Evolutionary conservation across 2,113 vertebrate species (phyloP).

Genomic region (Terrapene triunguis): DNA sequence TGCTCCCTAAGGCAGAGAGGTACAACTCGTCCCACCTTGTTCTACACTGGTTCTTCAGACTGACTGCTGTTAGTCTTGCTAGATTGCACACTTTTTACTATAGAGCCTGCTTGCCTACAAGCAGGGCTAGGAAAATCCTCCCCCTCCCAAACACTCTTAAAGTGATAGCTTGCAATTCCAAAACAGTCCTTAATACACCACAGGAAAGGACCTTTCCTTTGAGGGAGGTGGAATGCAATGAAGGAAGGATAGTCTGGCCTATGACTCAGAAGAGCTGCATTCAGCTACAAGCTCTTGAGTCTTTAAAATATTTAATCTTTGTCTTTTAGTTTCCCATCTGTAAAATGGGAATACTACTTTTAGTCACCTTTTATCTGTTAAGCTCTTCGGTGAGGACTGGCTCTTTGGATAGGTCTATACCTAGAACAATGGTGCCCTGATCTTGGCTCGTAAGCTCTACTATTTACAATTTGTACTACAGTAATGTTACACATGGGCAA

Average conservation of each 20-base stretch:
- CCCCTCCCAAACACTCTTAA: no score
- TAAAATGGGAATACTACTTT: not conserved
- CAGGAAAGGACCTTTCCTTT: not conserved
- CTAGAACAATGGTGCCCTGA: not conserved
- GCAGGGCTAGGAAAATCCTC: no score
- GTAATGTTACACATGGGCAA: not conserved
- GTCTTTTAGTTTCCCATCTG: not conserved
- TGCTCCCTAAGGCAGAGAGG: not conserved
- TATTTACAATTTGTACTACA: not conserved
- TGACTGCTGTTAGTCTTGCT: not conserved
- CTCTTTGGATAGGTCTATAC: not conserved
- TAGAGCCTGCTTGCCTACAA: not conserved
- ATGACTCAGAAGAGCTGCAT: not conserved
- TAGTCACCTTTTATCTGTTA: not conserved
- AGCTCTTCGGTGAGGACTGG: not conserved
- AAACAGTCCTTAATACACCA: not conserved
- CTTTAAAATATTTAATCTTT: not conserved
- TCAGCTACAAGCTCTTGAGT: not conserved
- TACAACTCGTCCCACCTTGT: not conserved
- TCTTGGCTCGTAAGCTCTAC: not conserved
- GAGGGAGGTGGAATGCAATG: not conserved
- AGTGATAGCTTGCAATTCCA: not conserved
- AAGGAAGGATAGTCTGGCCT: not conserved
- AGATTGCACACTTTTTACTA: not conserved
- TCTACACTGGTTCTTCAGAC: not conserved